A percentile compares a stretch with the other conserved stretches of the same genome.
These are phyloP conservation scores for Ceriagrion tenellum DNA, from an alignment of 2,888 invertebrate species.

Conservation along the genomic window DNA sequence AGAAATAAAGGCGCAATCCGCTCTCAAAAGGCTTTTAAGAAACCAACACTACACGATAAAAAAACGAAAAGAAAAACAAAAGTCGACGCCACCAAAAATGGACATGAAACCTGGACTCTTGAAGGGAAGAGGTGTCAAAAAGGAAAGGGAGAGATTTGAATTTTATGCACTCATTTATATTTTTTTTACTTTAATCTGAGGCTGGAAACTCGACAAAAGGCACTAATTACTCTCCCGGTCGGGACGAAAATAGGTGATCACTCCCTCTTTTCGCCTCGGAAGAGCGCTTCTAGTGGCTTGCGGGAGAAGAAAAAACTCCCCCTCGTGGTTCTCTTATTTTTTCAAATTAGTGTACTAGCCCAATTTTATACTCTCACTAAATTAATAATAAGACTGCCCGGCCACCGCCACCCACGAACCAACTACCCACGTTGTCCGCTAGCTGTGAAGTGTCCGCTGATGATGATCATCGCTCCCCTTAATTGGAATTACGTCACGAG, in stretches of 20 bases:
- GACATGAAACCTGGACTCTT: neutral
- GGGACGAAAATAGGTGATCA: neutral
- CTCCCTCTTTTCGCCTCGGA: neutral
- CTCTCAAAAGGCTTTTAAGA: neutral
- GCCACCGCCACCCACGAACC: neutral
- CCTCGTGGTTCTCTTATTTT: neutral
- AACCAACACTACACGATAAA: conserved; percentile 19
- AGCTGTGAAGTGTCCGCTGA: neutral
- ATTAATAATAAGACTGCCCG: neutral
- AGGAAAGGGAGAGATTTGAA: neutral
- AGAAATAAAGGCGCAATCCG: neutral
- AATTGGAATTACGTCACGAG: conserved; percentile 8
- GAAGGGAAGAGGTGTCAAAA: neutral
- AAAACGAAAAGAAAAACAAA: neutral
- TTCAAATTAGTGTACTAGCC: neutral
- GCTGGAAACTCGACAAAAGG: neutral
- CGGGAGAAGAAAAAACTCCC: neutral
- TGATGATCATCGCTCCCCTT: neutral
- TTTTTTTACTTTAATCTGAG: neutral
- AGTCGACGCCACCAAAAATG: neutral
- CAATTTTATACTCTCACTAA: neutral
- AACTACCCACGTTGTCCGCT: neutral
- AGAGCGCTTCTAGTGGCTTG: neutral
- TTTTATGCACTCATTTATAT: too few relatives aligned
- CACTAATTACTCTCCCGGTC: conserved; percentile 26